A percentile compares a stretch with the other conserved stretches of the same genome.
These are phyloP conservation scores for Ophion ellenae DNA, from an alignment of 2,888 invertebrate genomes.

Conservation along the genomic window DNA sequence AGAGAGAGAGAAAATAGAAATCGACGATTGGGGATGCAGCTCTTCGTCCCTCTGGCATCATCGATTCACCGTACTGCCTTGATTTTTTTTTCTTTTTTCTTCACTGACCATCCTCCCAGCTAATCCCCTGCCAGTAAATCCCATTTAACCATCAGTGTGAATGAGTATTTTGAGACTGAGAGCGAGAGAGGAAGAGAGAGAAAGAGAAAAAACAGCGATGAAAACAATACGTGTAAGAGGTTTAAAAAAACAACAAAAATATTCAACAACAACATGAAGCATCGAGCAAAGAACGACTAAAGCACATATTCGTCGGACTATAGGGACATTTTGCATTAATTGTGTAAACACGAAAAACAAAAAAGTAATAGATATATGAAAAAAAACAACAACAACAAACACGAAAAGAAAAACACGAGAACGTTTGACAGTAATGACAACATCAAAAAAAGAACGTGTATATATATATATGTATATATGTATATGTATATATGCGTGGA, in stretches of 20 bases:
- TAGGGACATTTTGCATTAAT: slow-evolving; percentile 83
- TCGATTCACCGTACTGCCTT: slow-evolving; percentile 67
- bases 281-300: slow-evolving; percentile 80
- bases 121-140: slow-evolving; percentile 57
- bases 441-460: slow-evolving; percentile 58
- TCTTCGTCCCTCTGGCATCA: slow-evolving; percentile 65
- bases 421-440: slow-evolving; percentile 66
- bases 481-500: slow-evolving; percentile 37
- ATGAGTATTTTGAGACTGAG: slow-evolving; percentile 77
- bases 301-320: slow-evolving; percentile 82
- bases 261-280: slow-evolving; percentile 72
- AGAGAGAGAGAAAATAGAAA: slow-evolving; percentile 2
- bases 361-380: slow-evolving; percentile 43
- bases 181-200: neutral
- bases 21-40: slow-evolving; percentile 49
- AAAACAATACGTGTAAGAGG: slow-evolving; percentile 73
- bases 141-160: slow-evolving; percentile 79
- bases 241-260: slow-evolving; percentile 52
- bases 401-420: slow-evolving; percentile 67
- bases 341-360: slow-evolving; percentile 79
- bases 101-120: slow-evolving; percentile 37
- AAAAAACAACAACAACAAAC: slow-evolving; percentile 19
- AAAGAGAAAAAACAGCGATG: slow-evolving; percentile 46
- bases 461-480: too few relatives aligned
- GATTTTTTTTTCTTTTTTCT: slow-evolving; percentile 37